Evolutionary conservation across 2,888 invertebrate species (phyloP).

Genomic region (Periphyllus acericola): DNA sequence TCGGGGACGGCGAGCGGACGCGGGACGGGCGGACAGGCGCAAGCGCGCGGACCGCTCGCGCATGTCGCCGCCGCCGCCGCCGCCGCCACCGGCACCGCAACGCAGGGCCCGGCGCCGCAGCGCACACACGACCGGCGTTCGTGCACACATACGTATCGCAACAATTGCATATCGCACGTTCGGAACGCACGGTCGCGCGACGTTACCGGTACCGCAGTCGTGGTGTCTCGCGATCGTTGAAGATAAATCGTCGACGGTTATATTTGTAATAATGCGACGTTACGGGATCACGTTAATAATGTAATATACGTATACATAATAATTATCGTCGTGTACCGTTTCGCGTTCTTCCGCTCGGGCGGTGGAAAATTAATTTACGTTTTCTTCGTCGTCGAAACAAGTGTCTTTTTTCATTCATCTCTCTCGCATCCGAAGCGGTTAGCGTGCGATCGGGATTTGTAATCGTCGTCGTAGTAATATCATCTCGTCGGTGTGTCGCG

Average conservation of each 20-base stretch:
- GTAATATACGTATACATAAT: neutral
- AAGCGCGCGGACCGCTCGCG: conserved; percentile 35
- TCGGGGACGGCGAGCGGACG: neutral
- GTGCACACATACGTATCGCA: conserved; percentile 40
- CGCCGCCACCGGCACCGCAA: conserved; percentile 31
- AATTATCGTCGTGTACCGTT: neutral
- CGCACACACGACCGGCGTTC: conserved; percentile 57
- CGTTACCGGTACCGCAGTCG: neutral
- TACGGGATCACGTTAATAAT: neutral
- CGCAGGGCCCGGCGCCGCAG: conserved; percentile 49
- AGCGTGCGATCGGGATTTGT: no score
- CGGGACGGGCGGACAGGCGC: neutral
- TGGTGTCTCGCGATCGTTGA: neutral
- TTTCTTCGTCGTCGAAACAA: no score
- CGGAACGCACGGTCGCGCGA: neutral
- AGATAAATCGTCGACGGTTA: no score
- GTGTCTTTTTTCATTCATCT: no score
- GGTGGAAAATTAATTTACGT: no score
- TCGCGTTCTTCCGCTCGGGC: no score
- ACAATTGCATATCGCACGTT: neutral
- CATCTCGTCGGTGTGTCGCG: no score
- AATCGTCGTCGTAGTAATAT: no score
- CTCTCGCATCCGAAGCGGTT: no score
- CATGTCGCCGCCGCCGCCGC: conserved; percentile 26
- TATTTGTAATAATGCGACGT: no score